Base-by-base conservation (phyloP, 2,797 vertebrate genomes). In the Ctenochaetus hawaiiensis region DNA sequence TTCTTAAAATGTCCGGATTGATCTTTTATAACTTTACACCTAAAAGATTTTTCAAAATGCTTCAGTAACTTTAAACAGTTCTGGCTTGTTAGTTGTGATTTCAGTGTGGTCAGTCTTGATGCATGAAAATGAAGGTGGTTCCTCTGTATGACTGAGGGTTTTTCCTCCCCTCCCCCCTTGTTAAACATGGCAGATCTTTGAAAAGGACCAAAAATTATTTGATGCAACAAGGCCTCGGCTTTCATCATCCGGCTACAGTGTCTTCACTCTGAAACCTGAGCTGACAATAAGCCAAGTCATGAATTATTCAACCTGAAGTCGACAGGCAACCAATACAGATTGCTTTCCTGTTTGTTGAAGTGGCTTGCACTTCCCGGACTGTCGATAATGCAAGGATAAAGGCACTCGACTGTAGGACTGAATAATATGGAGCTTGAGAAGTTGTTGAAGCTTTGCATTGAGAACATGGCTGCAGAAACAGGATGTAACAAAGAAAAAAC, bases 221-320 rank as follows among this genome's bases (percentile, higher is more conserved):
- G 30, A 67, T 54, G n/a, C 51, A 66, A 56, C 65, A 34, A 12
- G n/a, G 18, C 34, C 18, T 30, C 20, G n/a, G 2, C 20, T 23
- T 52, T 76, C 56, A 48, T 71, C 6, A 71, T 34, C 61, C 52
- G 26, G 8, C 14, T 20, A 37, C 49, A 62, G 41, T 58, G 54
- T 60, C 54, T 58, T 52, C 64, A 58, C 67, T 53, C 12, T 53
- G 60, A 73, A 80, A 72, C n/a, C 62, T 0, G 8, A 79, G 49
- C 56, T 60, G 77, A 83, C 80, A 67, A 59, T 0, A 8, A 66
- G 45, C 67, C 30, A 61, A 45, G 39, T 65, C 64, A 88, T 90
- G 62, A 85, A 90, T 89, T 86, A 85, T 88, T 88, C 68, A 88
- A 30, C 16, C 51, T 51, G 47, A 70, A 59, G 75, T 30, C 60